These are phyloP conservation scores for Acronicta aceris DNA, from an alignment of 2,888 invertebrate genomes.

Conservation along the genomic window DNA sequence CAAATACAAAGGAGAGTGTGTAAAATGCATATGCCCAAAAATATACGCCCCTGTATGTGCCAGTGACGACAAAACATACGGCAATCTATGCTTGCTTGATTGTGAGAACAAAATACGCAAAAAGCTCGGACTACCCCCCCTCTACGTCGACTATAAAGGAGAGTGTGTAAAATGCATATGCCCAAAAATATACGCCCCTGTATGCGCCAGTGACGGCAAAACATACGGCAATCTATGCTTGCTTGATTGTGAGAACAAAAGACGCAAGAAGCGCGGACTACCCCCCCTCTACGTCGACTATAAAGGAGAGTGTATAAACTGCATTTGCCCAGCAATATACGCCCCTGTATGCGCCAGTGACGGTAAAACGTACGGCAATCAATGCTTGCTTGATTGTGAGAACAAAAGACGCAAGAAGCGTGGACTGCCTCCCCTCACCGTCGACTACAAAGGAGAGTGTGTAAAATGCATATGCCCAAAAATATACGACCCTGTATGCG, in stretches of 20 bases:
- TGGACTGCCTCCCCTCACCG: not conserved
- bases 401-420: too few relatives aligned
- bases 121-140: constrained; percentile 18
- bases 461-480: too few relatives aligned
- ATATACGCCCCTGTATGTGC: too few relatives aligned
- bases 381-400: too few relatives aligned
- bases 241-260: constrained; percentile 81
- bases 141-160: too few relatives aligned
- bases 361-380: too few relatives aligned
- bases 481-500: constrained; percentile 1
- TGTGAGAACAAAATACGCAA: constrained; percentile 28
- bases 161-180: too few relatives aligned
- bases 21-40: too few relatives aligned
- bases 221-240: constrained; percentile 91
- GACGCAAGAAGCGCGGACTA: constrained; percentile 8
- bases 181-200: too few relatives aligned
- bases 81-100: constrained; percentile 57
- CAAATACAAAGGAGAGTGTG: constrained; percentile 19
- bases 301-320: too few relatives aligned
- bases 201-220: constrained; percentile 85
- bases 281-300: constrained; percentile 9
- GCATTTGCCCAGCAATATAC: too few relatives aligned
- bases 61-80: constrained; percentile 58
- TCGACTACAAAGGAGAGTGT: constrained; percentile 42
- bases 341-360: too few relatives aligned